Base-by-base conservation (phyloP, 2,113 vertebrate species). In the Scomber scombrus region DNA sequence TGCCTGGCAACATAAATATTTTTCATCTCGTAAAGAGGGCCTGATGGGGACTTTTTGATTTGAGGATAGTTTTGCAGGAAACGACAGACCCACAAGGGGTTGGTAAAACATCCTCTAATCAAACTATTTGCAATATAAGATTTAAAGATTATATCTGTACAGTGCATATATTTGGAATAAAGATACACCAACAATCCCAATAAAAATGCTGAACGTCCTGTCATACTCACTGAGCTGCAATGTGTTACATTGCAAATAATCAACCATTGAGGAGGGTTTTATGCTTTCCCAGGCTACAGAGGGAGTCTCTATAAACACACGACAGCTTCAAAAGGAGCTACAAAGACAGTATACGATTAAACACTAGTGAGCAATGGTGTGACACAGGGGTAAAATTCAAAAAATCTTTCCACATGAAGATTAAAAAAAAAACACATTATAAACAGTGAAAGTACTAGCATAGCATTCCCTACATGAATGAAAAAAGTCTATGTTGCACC, bases 381-480 rank as follows among this genome's bases (percentile, higher is more conserved):
- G 75, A 75, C 65, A 85, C 55, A 40, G 61, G 55, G 74, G 54
- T 46, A 13, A 84, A 84, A 87, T 54, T 49, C 21, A 80, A 58
- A 52, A 29, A 75, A 60, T 77, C 61, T 81, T 84, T 87, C 72
- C 71, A 81, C 64, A 72, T 23, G 43, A 34, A 81, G 60, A 64
- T 40, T 11, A 40, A 77, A 86, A 84, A 26, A 26, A 80, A 40
- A 40, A 9, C 61, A 70, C 51, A 40, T 13, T 76, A 50, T 19
- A 65, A 71, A 67, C 65, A 76, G 60, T 64, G 13, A 63, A 64
- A 58, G 54, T 57, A 62, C 21, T 29, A 71, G 64, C 77, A 81
- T 60, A 80, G 68, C 43, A 75, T 86, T 83, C 56, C 51, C 58
- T 74, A 80, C 83, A 75, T 86, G 74, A 88, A 86, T 85, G 66